Base-by-base conservation (phyloP, 1,140 invertebrate genomes). In the Tyrophagus putrescentiae region DNA sequence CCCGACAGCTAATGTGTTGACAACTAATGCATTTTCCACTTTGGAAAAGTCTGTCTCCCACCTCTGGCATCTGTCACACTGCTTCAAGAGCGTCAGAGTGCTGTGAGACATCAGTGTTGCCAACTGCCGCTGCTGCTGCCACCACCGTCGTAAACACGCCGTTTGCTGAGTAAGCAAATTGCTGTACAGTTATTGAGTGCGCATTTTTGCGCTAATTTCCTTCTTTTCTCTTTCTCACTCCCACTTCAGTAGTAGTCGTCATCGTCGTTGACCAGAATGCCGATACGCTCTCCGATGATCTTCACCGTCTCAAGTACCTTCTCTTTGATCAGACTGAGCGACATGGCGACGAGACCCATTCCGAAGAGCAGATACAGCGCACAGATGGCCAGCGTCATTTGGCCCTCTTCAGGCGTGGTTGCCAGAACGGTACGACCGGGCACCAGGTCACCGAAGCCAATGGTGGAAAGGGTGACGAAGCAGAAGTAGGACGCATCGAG, bases 301-400 rank as follows among this genome's bases (percentile, higher is more conserved):
- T 68, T 68, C 54, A 73, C 70, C 45, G 73, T 75, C 23, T 65
- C 61, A 9, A 61, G 63, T 1, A 74, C 66, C 59, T 73, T 71
- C 60, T 76, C 73, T 61, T 76, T 74, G 23, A 96, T 90, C 64
- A 98, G 77, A 76, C 97, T 96, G 73, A 98, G 98, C 68, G 89
- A 93, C 95, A 98, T 98, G 23, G 93, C 93, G 54, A 98, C 73
- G 29, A 98, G 76, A 0, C 94, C 90, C 70, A 98, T 98, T 6
- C 94, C 94, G 71, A 95, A 93, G 13, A 98, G 76, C 59, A 96
- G 75, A 75, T 96, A 96, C 44, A 95, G 71, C 0, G 88, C 89
- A 68, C 87, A 92, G 21, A 96, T 79, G 0, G 91, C 63, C 5
- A 66, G 29, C 3, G 65, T 66, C 28, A 66, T 29, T 27, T 63